Evolutionary conservation across 2,888 invertebrate species (phyloP).

Genomic region (Apotomis turbidana): DNA sequence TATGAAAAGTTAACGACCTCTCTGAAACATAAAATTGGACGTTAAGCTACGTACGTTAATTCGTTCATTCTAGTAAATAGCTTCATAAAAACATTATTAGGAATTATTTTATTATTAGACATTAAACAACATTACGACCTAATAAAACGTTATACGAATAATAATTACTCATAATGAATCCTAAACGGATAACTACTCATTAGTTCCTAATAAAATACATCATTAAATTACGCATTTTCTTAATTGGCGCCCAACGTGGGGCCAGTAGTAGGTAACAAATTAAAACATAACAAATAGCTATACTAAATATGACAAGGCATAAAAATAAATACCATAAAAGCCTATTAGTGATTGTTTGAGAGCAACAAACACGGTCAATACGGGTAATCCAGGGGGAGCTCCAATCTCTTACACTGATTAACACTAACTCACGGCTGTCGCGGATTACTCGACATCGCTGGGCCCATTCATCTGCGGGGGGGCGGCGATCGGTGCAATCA

Average conservation of each 20-base stretch:
- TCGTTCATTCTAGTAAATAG: conserved; percentile 37
- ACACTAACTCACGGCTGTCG: conserved; percentile 32
- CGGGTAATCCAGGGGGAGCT: conserved; percentile 16
- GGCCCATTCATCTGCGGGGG: conserved; percentile 19
- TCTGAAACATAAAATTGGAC: conserved; percentile 15
- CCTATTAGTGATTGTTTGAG: conserved; percentile 21
- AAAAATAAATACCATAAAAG: not conserved
- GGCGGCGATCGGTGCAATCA: conserved; percentile 19
- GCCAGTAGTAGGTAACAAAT: conserved; percentile 6
- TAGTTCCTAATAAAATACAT: not conserved
- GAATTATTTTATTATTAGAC: not conserved
- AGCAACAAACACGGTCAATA: conserved; percentile 24
- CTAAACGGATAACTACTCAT: too few species aligned
- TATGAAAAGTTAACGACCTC: conserved; percentile 32
- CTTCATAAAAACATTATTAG: not conserved
- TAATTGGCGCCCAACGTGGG: conserved; percentile 58
- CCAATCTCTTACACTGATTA: conserved; percentile 39
- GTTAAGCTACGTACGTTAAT: conserved; percentile 1
- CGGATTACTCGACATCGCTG: conserved; percentile 19
- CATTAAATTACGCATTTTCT: not conserved
- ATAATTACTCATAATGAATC: not conserved
- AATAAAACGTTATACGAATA: not conserved
- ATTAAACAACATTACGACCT: not conserved
- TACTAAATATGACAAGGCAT: not conserved
- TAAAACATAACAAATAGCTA: not conserved